Base-by-base conservation (phyloP, 2,888 invertebrate genomes). In the Euproctis similis region DNA sequence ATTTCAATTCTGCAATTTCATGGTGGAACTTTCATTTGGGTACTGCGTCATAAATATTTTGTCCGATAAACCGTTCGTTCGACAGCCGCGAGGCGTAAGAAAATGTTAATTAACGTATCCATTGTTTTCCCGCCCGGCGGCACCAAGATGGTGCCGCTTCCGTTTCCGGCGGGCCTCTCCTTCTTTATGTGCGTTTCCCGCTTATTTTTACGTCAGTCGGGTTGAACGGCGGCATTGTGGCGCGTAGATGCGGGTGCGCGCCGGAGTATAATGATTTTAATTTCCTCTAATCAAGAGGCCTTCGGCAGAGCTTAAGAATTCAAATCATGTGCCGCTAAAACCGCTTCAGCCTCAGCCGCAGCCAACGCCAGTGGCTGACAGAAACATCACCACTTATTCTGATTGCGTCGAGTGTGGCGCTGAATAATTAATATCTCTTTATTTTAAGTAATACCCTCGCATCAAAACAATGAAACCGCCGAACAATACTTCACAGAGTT, bases 81-180 rank as follows among this genome's bases (percentile, higher is more conserved):
- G 84, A 82, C 82, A 81, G 84, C 81, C 84, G 77, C 80, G 80
- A 82, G 81, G 85, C 85, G 84, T 87, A 89, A 89, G 89, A 89
- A 89, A 89, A 89, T 89, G 89, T 89, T 90, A 90, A 90, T 90
- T 90, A 90, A 90, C 88, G 88, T 88, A 86, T 85, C 88, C 87
- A 90, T 90, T 90, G 89, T 90, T 89, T 88, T 85, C 78, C 80
- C 84, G 85, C 85, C 85, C 85, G 86, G 81, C 85, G 86, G 85
- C 80, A 74, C 81, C 85, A 85, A 85, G 84, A 82, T 80, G 85
- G 84, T 85, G 82, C 78, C 81, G 81, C 77, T 81, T 84, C 84
- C 84, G 82, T 71, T 78, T 81, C 82, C 82, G 80, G 64, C 70
- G 72, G 53, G 74, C 70, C 75, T 72, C n/a, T n/a, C 63, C 67